Conservation (phyloP, 2,113 vertebrate species). For the human region GRCh38 chr18:11840501-11841000, state of each 20-base stretch:
- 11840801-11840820: background rate
- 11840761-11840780: background rate
- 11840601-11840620: background rate
- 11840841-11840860: background rate
- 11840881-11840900: no score
- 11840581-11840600: background rate
- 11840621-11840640: background rate
- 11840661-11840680: background rate
- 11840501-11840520: background rate
- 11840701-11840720: background rate
- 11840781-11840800: background rate
- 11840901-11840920: no score
- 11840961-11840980: no score
- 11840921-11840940: no score
- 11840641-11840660: background rate
- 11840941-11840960: no score
- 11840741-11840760: background rate
- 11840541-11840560: background rate
- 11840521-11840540: background rate
- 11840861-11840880: no score
- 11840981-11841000: no score
- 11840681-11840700: background rate
- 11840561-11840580: background rate
- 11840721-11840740: background rate
- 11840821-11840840: background rate